Conservation (phyloP, 2,113 vertebrate genomes). For the Mastomys natalensis region DNA sequence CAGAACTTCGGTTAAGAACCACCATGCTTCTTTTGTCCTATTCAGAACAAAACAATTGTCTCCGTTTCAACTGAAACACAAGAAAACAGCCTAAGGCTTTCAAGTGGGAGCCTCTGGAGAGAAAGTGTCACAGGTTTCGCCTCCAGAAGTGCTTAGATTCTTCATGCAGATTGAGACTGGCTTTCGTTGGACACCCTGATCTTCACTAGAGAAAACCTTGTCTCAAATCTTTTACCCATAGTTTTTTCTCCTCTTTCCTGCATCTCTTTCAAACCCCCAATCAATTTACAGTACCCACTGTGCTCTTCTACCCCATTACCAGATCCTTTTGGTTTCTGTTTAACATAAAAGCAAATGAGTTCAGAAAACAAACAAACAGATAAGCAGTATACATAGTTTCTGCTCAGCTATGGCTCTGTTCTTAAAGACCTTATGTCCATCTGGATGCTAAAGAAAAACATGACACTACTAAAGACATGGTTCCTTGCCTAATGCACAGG, state of each 20-base stretch:
- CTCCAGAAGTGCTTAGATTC: slow-evolving; percentile 45
- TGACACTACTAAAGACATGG: slow-evolving; percentile 46
- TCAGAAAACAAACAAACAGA: neutral
- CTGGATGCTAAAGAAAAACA: slow-evolving; percentile 51
- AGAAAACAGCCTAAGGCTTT: slow-evolving; percentile 64
- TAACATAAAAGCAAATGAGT: slow-evolving; percentile 63
- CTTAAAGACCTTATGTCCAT: slow-evolving; percentile 45
- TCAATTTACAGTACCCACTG: neutral
- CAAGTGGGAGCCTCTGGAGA: slow-evolving; percentile 55
- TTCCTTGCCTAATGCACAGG: slow-evolving; percentile 24
- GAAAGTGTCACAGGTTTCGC: slow-evolving; percentile 55
- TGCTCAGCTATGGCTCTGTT: slow-evolving; percentile 9
- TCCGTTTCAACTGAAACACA: slow-evolving; percentile 53
- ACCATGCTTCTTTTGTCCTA: slow-evolving; percentile 73
- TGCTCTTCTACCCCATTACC: neutral
- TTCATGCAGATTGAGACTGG: slow-evolving; percentile 53
- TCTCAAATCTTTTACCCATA: slow-evolving; percentile 8
- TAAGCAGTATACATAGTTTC: slow-evolving; percentile 17
- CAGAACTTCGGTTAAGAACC: slow-evolving; percentile 76
- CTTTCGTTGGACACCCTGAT: slow-evolving; percentile 50
- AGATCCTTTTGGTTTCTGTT: slow-evolving; percentile 53
- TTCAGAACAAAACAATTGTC: slow-evolving; percentile 82
- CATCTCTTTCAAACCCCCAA: slow-evolving; percentile 62
- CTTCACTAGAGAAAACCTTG: slow-evolving; percentile 45
- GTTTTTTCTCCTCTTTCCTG: slow-evolving; percentile 29